phyloP scores from a whole-genome alignment of 2,888 invertebrate genomes.

The Acrocyrtus sp. region DNA sequence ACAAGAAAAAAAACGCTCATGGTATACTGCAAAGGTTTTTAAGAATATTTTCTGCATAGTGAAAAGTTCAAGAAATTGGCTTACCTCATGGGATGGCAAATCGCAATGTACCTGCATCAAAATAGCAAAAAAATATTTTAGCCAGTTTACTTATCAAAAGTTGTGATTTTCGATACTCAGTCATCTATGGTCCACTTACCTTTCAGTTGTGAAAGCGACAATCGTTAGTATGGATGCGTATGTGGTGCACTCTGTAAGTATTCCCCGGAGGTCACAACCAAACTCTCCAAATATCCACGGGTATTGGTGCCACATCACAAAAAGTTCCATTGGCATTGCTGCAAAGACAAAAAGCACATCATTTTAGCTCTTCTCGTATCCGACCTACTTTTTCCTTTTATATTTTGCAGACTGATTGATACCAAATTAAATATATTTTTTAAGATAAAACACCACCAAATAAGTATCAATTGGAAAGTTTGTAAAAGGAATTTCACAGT shows the following conservation, averaged over 20 bases:
- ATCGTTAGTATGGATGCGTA: conserved; percentile 69
- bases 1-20: neutral
- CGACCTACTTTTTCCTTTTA: no score
- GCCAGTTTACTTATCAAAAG: no score
- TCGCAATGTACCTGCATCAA: no score
- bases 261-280: conserved; percentile 67
- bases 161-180: no score
- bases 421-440: no score
- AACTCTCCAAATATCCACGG: conserved; percentile 67
- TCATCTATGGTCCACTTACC: no score
- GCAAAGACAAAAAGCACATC: conserved; percentile 35
- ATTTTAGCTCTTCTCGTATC: no score
- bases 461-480: no score
- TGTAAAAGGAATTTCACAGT: no score
- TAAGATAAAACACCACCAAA: no score
- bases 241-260: conserved; percentile 68
- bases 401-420: no score
- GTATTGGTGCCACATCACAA: conserved; percentile 68
- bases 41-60: neutral
- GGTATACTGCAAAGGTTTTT: neutral
- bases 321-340: conserved; percentile 68
- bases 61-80: neutral
- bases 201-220: conserved; percentile 67
- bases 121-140: no score
- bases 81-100: conserved; percentile 67